Evolutionary conservation across 2,888 invertebrate species (phyloP).

Genomic region (Digitonthophagus gazella): DNA sequence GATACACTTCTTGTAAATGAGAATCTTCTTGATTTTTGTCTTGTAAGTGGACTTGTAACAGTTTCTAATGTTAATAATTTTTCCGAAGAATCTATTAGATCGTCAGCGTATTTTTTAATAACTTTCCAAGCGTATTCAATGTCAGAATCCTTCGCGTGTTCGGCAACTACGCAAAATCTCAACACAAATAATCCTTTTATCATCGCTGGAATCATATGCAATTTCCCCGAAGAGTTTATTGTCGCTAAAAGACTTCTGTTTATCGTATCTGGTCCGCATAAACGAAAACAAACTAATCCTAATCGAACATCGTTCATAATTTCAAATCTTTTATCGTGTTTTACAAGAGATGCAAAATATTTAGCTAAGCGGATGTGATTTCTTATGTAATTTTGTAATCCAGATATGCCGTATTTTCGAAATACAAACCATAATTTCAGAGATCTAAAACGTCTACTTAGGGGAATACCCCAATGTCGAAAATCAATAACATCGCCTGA

Average conservation of each 20-base stretch:
- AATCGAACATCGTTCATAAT: conserved; percentile 72
- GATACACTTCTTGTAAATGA: conserved; percentile 60
- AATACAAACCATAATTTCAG: conserved; percentile 88
- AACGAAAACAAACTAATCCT: conserved; percentile 76
- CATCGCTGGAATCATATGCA: conserved; percentile 84
- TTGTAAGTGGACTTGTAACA: conserved; percentile 51
- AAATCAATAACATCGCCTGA: conserved; percentile 68
- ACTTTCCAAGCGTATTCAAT: conserved; percentile 66
- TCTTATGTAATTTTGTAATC: conserved; percentile 79
- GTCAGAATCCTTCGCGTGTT: conserved; percentile 72
- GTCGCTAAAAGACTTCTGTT: conserved; percentile 75
- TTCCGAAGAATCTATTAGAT: conserved; percentile 53
- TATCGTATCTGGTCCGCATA: conserved; percentile 66
- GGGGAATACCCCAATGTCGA: conserved; percentile 83
- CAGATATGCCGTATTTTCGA: conserved; percentile 76
- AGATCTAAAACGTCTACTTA: conserved; percentile 80
- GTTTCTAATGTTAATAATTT: conserved; percentile 49
- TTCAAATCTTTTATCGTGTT: conserved; percentile 70
- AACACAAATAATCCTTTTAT: conserved; percentile 70
- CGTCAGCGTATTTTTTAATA: conserved; percentile 61
- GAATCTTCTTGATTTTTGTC: conserved; percentile 56
- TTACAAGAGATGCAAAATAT: conserved; percentile 67
- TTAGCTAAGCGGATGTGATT: conserved; percentile 78
- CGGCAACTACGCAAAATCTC: conserved; percentile 77
- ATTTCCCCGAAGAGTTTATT: conserved; percentile 78